Conservation (phyloP, 1,140 invertebrate species). For the Gonatopus flavifemur region DNA sequence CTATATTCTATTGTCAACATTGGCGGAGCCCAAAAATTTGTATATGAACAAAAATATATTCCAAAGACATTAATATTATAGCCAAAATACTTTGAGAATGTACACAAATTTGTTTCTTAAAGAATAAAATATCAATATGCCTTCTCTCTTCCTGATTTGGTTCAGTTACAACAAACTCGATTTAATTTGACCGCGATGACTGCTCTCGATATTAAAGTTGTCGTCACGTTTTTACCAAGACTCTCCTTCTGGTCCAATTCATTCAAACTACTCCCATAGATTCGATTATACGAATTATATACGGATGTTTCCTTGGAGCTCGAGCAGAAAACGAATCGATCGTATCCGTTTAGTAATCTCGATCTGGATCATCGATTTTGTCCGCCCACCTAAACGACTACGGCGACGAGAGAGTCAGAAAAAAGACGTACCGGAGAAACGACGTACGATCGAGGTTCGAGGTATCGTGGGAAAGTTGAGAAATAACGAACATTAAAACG, state of each 20-base stretch:
- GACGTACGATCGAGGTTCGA: conserved; percentile 10
- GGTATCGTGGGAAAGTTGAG: neutral
- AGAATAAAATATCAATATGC: too few relatives aligned
- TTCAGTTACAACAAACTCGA: too few relatives aligned
- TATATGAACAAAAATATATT: too few relatives aligned
- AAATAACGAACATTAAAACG: conserved; percentile 7
- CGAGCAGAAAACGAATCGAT: conserved; percentile 10
- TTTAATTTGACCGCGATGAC: conserved; percentile 8
- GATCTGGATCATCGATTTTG: conserved; percentile 19
- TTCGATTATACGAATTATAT: conserved; percentile 37
- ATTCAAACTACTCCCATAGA: conserved; percentile 21
- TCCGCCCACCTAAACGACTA: conserved; percentile 11
- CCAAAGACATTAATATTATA: too few relatives aligned
- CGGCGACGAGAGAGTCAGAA: conserved; percentile 7
- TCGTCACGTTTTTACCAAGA: conserved; percentile 13
- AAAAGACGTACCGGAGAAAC: conserved; percentile 17
- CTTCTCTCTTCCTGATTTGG: too few relatives aligned
- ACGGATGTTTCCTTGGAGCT: conserved; percentile 23
- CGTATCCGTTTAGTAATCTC: conserved; percentile 22
- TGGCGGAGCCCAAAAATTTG: too few relatives aligned
- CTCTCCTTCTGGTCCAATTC: conserved; percentile 6
- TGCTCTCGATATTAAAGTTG: conserved; percentile 5
- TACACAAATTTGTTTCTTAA: too few relatives aligned
- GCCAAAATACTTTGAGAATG: too few relatives aligned
- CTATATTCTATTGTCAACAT: too few relatives aligned